Evolutionary conservation across 2,797 vertebrate species (phyloP).

Genomic region (Melanotaenia maccullochi): DNA sequence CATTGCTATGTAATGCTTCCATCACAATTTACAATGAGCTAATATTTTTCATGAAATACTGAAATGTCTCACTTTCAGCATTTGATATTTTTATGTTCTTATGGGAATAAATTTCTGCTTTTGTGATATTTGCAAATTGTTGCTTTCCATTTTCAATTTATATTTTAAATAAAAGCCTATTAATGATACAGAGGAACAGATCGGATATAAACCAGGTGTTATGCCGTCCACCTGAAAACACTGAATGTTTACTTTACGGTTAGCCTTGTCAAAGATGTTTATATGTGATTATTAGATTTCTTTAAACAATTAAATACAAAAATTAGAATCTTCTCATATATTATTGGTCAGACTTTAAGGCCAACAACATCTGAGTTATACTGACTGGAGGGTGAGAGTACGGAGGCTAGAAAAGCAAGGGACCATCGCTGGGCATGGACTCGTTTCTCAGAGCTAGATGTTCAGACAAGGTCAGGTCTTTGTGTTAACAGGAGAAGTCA

Average conservation of each 20-base stretch:
- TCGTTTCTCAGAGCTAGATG: conserved; percentile 45
- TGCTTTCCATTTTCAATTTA: too few species aligned
- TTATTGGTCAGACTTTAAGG: background rate
- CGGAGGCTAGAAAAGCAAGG: background rate
- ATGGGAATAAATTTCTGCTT: too few species aligned
- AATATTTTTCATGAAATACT: too few species aligned
- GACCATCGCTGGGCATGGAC: conserved; percentile 19
- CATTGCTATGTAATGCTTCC: too few species aligned
- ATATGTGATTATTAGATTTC: background rate
- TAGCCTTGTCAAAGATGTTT: background rate
- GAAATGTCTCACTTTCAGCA: too few species aligned
- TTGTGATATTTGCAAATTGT: too few species aligned
- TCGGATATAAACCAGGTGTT: too few species aligned
- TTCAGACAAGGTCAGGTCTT: conserved; percentile 45
- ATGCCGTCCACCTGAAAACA: background rate
- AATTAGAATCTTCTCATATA: background rate
- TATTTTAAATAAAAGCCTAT: too few species aligned
- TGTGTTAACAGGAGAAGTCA: conserved; percentile 59
- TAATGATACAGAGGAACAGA: too few species aligned
- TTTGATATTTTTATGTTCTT: too few species aligned
- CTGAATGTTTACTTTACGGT: background rate
- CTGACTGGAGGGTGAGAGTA: conserved; percentile 3
- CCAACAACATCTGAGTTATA: background rate
- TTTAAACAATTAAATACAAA: background rate
- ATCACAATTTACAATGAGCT: too few species aligned